Conservation (phyloP, 2,113 vertebrate species). For the Pica pica region DNA sequence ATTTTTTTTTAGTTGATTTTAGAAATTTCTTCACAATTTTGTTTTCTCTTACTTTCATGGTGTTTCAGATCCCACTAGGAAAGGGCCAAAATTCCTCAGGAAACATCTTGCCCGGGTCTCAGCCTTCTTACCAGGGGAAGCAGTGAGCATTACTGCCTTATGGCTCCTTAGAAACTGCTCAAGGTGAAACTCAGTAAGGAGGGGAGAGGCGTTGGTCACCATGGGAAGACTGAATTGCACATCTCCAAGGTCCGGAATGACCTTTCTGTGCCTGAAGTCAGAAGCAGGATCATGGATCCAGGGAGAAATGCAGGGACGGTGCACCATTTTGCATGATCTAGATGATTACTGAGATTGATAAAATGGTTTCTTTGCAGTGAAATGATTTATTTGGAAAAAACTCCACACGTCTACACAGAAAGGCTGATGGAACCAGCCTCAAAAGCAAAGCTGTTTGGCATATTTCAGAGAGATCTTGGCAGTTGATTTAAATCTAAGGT, state of each 20-base stretch:
- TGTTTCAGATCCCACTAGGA: neutral
- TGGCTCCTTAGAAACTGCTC: neutral
- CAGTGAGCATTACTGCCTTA: neutral
- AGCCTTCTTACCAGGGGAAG: neutral
- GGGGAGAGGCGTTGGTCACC: neutral
- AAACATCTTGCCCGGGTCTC: neutral
- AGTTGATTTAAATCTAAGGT: conserved; percentile 10
- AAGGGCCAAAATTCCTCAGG: neutral
- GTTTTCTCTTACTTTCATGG: neutral
- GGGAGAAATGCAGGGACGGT: neutral
- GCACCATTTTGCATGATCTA: neutral
- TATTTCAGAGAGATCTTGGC: neutral
- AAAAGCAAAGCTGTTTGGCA: neutral
- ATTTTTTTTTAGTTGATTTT: neutral
- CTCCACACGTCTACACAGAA: neutral
- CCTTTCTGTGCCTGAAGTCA: neutral
- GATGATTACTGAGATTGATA: neutral
- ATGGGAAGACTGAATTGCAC: neutral
- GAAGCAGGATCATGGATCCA: neutral
- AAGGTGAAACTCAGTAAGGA: neutral
- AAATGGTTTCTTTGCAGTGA: neutral
- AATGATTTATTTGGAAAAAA: neutral
- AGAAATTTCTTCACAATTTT: neutral
- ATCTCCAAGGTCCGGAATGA: neutral
- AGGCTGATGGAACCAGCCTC: neutral